Evolutionary conservation across 2,113 vertebrate genomes (phyloP), one percentile per base, ranked within the genome.

Genomic region (Tinamus guttatus): DNA sequence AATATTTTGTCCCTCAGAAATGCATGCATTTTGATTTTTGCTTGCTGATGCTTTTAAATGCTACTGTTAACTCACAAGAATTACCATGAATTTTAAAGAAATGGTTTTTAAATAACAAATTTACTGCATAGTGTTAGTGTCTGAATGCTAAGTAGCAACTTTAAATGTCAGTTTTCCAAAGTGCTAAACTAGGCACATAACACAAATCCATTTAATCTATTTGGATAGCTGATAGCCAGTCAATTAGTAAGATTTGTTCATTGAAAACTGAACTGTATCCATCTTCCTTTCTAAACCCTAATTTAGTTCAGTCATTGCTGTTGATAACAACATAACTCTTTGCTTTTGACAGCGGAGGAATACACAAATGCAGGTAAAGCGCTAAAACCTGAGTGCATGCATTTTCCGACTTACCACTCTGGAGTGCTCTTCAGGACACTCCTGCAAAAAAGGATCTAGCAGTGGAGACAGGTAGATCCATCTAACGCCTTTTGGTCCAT

Each of bases 321-420:
- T 78, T 85, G 69, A 74, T 71, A 89, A 69, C 65, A 89, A 7
- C 45, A 9, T 41, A 94, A 69, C 54, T 69, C 64, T 70, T 25
- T 41, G 56, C 43, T 90, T 94, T 84, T 90, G 83, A 89, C 81
- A 94, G 94, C 69, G 49, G 71, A n/a, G 81, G 54, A 87, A 51
- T 81, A 60, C 19, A 8, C 47, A 78, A 8, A 47, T 63, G 69
- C 38, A 56, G 51, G 78, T 51, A 67, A 83, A 90, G 64, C 64
- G n/a, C 49, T 89, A 30, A 34, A 59, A 70, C 21, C 32, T 1
- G 43, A 88, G 76, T 86, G 7, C 28, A 12, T 0, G 0, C 32
- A 40, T 94, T 93, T 94, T 93, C 69, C 81, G 74, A 89, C 90
- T 95, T 60, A 52, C 32, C 2, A 4, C 43, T 49, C 38, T 56